Evolutionary conservation across 1,140 invertebrate genomes (phyloP).

Genomic region (Zaprionus kolodkinae): DNA sequence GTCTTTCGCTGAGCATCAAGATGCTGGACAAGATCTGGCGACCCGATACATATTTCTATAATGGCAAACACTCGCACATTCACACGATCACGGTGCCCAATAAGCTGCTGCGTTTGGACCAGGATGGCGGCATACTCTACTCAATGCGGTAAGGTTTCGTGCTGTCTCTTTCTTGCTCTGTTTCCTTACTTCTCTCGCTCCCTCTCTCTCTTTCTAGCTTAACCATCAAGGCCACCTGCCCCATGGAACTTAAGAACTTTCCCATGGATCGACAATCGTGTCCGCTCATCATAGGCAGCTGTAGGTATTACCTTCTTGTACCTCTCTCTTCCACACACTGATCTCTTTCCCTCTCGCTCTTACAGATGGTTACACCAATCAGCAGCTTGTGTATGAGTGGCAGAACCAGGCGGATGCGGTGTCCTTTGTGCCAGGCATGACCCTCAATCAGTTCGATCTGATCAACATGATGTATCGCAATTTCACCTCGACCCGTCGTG

Average conservation of each 20-base stretch:
- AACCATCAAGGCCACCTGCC: constrained; percentile 98
- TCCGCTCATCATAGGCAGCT: constrained; percentile 96
- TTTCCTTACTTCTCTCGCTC: background rate
- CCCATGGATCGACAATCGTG: constrained; percentile 98
- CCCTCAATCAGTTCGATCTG: constrained; percentile 94
- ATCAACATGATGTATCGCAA: constrained; percentile 93
- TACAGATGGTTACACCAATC: constrained; percentile 94
- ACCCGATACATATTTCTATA: constrained; percentile 97
- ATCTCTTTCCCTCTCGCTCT: background rate
- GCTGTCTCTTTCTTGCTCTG: background rate
- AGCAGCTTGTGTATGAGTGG: constrained; percentile 96
- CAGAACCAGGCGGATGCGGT: constrained; percentile 91
- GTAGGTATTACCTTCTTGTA: constrained; percentile 88
- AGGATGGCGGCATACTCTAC: constrained; percentile 96
- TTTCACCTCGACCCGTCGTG: constrained; percentile 90
- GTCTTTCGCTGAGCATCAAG: constrained; percentile 93
- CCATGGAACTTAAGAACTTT: constrained; percentile 98
- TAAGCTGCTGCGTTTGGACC: constrained; percentile 94
- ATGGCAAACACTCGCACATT: constrained; percentile 96
- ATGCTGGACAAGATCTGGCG: constrained; percentile 97
- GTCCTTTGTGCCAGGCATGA: constrained; percentile 94
- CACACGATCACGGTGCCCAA: constrained; percentile 98
- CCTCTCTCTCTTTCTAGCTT: constrained; percentile 87
- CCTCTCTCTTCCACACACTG: background rate
- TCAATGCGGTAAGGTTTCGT: constrained; percentile 92